A percentile compares a stretch with the other conserved stretches of the same genome.
These are phyloP conservation scores for Ploceus nigricollis DNA, from an alignment of 2,113 vertebrate species.

Conservation along the genomic window DNA sequence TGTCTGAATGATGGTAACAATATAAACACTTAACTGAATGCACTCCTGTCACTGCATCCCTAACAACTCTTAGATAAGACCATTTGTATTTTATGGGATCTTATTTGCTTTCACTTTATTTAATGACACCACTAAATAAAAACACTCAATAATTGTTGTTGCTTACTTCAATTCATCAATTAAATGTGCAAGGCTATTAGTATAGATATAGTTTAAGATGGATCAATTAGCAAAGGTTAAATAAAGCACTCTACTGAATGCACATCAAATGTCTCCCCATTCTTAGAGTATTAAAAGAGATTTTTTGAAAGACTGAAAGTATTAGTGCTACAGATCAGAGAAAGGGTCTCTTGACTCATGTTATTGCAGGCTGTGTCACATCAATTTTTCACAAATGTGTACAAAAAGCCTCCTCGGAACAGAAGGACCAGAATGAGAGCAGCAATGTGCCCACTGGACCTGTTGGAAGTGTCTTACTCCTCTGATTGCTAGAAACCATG, in stretches of 20 bases:
- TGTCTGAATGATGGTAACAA: slow-evolving; percentile 8
- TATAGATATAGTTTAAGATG: background rate
- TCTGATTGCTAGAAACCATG: background rate
- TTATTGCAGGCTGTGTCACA: background rate
- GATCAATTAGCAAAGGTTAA: slow-evolving; percentile 16
- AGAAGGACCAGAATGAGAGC: background rate
- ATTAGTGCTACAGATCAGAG: background rate
- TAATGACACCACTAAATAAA: background rate
- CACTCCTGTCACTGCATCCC: slow-evolving; percentile 5
- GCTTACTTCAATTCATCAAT: slow-evolving; percentile 2
- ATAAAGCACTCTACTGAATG: background rate
- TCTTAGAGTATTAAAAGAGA: background rate
- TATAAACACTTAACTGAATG: slow-evolving; percentile 22
- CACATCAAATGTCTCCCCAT: background rate
- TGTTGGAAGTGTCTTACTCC: background rate
- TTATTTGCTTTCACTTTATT: slow-evolving; percentile 13
- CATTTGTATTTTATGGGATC: slow-evolving; percentile 17
- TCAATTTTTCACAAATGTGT: background rate
- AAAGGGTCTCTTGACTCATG: background rate
- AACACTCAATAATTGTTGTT: background rate
- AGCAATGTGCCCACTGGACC: background rate
- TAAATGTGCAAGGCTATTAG: background rate
- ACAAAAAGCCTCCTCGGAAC: background rate
- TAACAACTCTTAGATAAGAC: background rate
- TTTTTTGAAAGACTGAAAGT: background rate